Evolutionary conservation across 92 coral and sea anemone species (phyloP).

Genomic region (Porites lobata): DNA sequence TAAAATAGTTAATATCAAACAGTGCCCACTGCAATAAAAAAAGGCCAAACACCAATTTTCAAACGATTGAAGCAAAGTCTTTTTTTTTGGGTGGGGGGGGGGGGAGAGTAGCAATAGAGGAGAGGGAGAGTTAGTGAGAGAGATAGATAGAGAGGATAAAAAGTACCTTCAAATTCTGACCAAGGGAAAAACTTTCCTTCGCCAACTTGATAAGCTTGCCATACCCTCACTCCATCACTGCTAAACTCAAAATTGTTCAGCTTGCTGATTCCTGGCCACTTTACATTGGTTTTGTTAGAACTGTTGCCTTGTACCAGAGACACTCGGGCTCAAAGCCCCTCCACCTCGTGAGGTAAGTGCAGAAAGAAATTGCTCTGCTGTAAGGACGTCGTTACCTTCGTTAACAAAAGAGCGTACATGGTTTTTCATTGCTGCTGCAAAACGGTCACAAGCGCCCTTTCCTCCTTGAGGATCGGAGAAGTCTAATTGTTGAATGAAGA

Average conservation of each 20-base stretch:
- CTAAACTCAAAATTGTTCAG: constrained; percentile 53
- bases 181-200: constrained; percentile 31
- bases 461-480: constrained; percentile 76
- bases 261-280: constrained; percentile 53
- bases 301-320: constrained; percentile 36
- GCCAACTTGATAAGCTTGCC: constrained; percentile 57
- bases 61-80: too few species aligned
- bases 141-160: neutral
- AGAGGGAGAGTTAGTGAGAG: neutral
- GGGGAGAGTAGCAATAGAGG: too few species aligned
- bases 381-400: constrained; percentile 56
- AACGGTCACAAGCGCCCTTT: constrained; percentile 58
- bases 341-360: constrained; percentile 62
- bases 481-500: constrained; percentile 38
- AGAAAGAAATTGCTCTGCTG: constrained; percentile 26
- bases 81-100: neutral
- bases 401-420: constrained; percentile 51
- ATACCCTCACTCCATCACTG: constrained; percentile 24
- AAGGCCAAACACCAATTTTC: too few species aligned
- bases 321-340: constrained; percentile 48
- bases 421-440: constrained; percentile 58
- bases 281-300: constrained; percentile 5
- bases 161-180: constrained; percentile 20
- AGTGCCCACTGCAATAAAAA: too few species aligned
- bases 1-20: too few species aligned